Evolutionary conservation across 2,113 vertebrate species (phyloP).

Genomic region (Dipodomys merriami): DNA sequence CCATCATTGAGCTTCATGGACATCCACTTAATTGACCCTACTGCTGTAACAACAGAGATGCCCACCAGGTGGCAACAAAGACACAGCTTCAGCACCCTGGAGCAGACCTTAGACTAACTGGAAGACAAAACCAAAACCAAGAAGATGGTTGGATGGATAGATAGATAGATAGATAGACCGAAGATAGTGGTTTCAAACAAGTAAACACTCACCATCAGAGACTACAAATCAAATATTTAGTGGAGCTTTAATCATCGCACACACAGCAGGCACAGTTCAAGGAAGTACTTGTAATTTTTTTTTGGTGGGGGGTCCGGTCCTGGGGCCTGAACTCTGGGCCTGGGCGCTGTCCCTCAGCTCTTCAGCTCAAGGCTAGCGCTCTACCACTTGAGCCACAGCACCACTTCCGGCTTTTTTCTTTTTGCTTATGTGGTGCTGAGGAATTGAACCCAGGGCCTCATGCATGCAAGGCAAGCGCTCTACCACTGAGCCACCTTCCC

Average conservation of each 20-base stretch:
- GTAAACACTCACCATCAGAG: conserved; percentile 18
- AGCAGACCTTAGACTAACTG: fast-evolving
- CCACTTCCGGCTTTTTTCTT: no score
- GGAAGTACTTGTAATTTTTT: background rate
- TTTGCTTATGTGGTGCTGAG: no score
- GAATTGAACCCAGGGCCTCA: no score
- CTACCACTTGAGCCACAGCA: no score
- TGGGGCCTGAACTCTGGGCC: no score
- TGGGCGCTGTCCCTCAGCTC: no score
- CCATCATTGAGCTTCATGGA: background rate
- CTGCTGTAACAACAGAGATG: background rate
- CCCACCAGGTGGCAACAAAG: conserved; percentile 69
- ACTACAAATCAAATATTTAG: background rate
- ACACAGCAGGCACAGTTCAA: background rate
- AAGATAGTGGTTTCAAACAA: conserved; percentile 7
- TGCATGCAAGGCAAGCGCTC: no score
- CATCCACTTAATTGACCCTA: background rate
- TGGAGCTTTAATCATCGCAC: background rate
- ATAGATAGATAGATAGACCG: no score
- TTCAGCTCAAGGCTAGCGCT: no score
- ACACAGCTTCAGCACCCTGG: background rate
- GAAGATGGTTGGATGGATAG: background rate
- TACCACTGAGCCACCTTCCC: no score
- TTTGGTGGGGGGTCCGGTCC: no score
- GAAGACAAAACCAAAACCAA: background rate